These are phyloP conservation scores for Pentalonia nigronervosa DNA, from an alignment of 1,140 invertebrate genomes.

Conservation along the genomic window DNA sequence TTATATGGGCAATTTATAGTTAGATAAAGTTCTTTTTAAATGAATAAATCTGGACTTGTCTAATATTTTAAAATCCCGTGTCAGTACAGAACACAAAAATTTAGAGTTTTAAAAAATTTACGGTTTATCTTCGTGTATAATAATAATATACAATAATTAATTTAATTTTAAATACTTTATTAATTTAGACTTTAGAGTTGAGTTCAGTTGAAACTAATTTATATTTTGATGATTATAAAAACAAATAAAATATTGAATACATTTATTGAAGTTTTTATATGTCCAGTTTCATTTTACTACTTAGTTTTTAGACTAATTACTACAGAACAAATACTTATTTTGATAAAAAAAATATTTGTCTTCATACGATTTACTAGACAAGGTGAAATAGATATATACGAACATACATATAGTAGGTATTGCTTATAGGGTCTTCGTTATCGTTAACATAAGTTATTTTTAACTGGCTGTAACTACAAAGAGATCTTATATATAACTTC, in stretches of 20 bases:
- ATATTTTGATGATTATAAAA: not conserved
- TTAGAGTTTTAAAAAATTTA: not conserved
- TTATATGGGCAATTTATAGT: too few species aligned
- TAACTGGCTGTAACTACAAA: not conserved
- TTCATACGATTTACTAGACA: not conserved
- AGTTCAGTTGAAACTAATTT: not conserved
- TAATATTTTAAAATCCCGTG: not conserved
- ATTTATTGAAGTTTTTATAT: not conserved
- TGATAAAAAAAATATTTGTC: not conserved
- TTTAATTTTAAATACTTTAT: not conserved
- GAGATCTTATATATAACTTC: not conserved
- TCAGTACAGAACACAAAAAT: not conserved
- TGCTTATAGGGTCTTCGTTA: not conserved
- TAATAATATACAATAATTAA: not conserved
- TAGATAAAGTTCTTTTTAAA: too few species aligned
- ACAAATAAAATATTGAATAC: not conserved
- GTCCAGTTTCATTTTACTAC: not conserved
- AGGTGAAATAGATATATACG: not conserved
- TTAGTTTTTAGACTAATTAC: not conserved
- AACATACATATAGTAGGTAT: not conserved
- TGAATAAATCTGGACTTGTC: not conserved
- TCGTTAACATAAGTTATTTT: constrained; percentile 17
- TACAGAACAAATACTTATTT: not conserved
- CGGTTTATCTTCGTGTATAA: not conserved
- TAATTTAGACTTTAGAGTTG: not conserved